These are phyloP conservation scores for Onychostruthus taczanowskii DNA, from an alignment of 2,113 vertebrate species.

Conservation along the genomic window DNA sequence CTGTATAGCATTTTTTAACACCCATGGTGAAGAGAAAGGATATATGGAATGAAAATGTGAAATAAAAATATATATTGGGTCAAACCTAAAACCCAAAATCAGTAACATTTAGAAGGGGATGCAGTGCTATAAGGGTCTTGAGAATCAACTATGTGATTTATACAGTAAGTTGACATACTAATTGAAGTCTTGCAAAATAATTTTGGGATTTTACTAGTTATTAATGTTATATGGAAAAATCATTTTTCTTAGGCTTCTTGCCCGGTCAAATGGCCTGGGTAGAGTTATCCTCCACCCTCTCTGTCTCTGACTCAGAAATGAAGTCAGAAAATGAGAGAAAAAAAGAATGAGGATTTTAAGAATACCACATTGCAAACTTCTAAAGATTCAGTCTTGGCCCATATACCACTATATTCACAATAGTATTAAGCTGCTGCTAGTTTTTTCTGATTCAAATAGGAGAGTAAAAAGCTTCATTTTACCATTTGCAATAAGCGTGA, in stretches of 20 bases:
- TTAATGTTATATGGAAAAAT: conserved; percentile 42
- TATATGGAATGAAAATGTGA: not conserved
- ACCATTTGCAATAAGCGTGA: not conserved
- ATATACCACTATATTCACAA: not conserved
- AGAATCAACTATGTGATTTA: not conserved
- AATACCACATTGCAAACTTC: not conserved
- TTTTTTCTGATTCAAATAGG: not conserved
- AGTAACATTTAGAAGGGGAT: not conserved
- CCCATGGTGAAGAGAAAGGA: not conserved
- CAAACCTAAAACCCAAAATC: not conserved
- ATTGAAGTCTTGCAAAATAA: conserved; percentile 17
- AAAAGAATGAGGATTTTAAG: not conserved
- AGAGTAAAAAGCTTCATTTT: not conserved
- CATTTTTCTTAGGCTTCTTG: conserved; percentile 31
- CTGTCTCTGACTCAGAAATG: conserved; percentile 46
- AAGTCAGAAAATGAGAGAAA: conserved; percentile 34
- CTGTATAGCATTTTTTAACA: not conserved
- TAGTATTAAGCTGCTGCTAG: not conserved
- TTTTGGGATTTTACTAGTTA: conserved; percentile 7
- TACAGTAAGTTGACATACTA: not conserved
- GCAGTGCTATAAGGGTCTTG: not conserved
- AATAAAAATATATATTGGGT: not conserved
- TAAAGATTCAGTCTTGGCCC: not conserved
- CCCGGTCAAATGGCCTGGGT: conserved; percentile 24
- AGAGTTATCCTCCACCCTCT: conserved; percentile 48